Percentiles rank a stretch among this genome's conserved stretches.
Conservation (phyloP, 2,888 invertebrate genomes). For the Osmoderma eremita region DNA sequence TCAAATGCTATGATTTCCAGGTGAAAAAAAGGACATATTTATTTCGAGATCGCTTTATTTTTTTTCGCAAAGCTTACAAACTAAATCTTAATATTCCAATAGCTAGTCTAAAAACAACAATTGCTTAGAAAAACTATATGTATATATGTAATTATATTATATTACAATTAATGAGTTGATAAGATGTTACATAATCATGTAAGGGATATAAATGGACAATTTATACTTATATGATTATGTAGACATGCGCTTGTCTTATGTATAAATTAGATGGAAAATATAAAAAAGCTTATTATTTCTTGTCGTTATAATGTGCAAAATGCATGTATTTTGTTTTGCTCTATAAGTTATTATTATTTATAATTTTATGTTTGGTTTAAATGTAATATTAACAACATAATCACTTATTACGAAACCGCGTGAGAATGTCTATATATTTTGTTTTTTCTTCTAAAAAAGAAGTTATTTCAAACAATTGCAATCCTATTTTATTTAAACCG, state of each 20-base stretch:
- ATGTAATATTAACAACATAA: conserved; percentile 45
- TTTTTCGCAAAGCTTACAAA: conserved; percentile 65
- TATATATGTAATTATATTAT: conserved; percentile 64
- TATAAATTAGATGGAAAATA: conserved; percentile 60
- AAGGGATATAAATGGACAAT: conserved; percentile 50
- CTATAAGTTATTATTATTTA: conserved; percentile 26
- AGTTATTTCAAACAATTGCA: too few relatives aligned
- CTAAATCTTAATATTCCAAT: conserved; percentile 64
- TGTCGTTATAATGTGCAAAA: conserved; percentile 62
- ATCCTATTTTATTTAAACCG: conserved; percentile 1
- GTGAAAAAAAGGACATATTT: conserved; percentile 39
- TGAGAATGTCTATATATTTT: not conserved
- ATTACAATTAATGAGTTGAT: conserved; percentile 62
- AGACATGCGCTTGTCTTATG: conserved; percentile 49
- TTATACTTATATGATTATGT: conserved; percentile 48
- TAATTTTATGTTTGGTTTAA: conserved; percentile 20
- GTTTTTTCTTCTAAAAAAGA: too few relatives aligned
- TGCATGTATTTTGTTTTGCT: conserved; percentile 47
- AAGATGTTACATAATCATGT: conserved; percentile 59
- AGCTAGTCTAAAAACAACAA: conserved; percentile 65
- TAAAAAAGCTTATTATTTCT: conserved; percentile 60
- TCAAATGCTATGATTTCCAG: too few relatives aligned
- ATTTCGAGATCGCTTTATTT: conserved; percentile 64
- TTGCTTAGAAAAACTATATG: conserved; percentile 66
- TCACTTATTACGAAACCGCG: conserved; percentile 41